These are phyloP conservation scores for Brachyhypopomus occidentalis DNA, from an alignment of 2,113 vertebrate species.

Conservation along the genomic window DNA sequence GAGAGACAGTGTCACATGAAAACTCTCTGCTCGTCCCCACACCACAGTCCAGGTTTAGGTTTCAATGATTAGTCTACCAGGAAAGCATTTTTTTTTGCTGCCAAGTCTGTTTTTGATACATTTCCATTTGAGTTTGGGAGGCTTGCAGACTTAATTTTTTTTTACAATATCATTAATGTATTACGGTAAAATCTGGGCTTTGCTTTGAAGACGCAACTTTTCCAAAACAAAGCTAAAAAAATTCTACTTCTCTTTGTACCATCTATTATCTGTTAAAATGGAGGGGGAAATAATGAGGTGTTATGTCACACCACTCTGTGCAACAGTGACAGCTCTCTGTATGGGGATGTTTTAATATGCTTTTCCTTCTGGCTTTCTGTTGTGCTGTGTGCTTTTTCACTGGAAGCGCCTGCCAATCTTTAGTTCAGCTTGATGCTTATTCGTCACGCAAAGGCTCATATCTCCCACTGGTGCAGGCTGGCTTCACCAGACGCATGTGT, in stretches of 20 bases:
- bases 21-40: slow-evolving; percentile 4
- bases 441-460: slow-evolving; percentile 64
- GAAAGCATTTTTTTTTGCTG: not conserved
- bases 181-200: not conserved
- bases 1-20: slow-evolving; percentile 28
- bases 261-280: not conserved
- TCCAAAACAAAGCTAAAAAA: not conserved
- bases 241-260: not conserved
- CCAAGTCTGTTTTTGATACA: not conserved
- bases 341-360: not conserved
- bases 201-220: too few relatives aligned
- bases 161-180: not conserved
- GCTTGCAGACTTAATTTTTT: too few relatives aligned
- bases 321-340: not conserved
- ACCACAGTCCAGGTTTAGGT: slow-evolving; percentile 11
- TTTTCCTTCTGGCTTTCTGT: not conserved
- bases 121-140: too few relatives aligned
- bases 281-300: not conserved
- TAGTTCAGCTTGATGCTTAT: slow-evolving; percentile 67
- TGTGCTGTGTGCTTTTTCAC: slow-evolving; percentile 40
- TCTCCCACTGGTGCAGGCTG: slow-evolving; percentile 62
- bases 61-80: not conserved
- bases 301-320: not conserved
- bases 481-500: slow-evolving; percentile 32
- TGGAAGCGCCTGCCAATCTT: slow-evolving; percentile 52